Conservation (phyloP, 2,113 vertebrate species). For the Crotalus tigris region DNA sequence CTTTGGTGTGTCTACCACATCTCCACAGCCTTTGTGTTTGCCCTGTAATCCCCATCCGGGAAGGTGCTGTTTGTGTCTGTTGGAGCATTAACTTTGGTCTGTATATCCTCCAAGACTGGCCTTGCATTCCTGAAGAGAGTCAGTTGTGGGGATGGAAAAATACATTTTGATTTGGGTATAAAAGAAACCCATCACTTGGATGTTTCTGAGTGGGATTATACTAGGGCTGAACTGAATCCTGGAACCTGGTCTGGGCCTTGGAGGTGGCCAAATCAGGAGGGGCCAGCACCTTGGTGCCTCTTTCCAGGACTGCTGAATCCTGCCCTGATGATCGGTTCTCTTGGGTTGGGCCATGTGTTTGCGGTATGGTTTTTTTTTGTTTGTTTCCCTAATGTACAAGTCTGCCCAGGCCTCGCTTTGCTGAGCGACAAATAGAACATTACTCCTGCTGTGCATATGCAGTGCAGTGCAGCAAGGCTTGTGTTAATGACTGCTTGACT, state of each 20-base stretch:
- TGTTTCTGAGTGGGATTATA: not conserved
- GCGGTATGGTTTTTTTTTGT: not conserved
- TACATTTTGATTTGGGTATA: not conserved
- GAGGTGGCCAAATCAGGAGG: not conserved
- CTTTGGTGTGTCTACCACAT: not conserved
- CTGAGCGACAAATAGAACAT: not conserved
- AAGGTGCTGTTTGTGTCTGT: too few relatives aligned
- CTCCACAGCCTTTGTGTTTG: not conserved
- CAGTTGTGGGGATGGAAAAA: not conserved
- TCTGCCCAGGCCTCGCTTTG: not conserved
- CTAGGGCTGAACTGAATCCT: not conserved
- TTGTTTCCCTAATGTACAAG: not conserved
- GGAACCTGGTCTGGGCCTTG: not conserved
- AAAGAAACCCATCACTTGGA: not conserved
- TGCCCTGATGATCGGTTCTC: not conserved
- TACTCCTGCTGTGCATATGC: not conserved
- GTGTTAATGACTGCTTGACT: not conserved
- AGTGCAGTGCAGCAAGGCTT: not conserved
- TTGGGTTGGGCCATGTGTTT: not conserved
- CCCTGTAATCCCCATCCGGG: not conserved
- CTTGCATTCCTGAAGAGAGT: not conserved
- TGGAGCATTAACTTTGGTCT: not conserved
- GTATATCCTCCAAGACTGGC: not conserved
- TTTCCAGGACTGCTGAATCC: not conserved
- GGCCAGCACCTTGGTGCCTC: not conserved